These are phyloP conservation scores for Danio tinwini DNA, from an alignment of 2,797 vertebrate species.

Conservation along the genomic window DNA sequence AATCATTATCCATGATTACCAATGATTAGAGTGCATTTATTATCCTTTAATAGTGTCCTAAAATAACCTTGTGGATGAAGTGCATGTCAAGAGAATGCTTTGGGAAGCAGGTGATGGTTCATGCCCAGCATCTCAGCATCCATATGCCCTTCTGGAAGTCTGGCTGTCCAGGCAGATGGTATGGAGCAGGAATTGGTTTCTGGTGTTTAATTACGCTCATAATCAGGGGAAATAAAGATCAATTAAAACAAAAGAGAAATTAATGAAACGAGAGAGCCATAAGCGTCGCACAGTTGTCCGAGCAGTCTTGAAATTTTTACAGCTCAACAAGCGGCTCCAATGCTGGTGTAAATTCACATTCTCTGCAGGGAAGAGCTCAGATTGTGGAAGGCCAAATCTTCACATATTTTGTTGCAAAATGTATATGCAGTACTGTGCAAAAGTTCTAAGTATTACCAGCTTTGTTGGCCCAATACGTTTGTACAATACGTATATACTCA, in stretches of 20 bases:
- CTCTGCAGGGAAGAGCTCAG: conserved; percentile 1
- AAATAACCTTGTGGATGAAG: conserved; percentile 50
- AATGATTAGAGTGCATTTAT: neutral
- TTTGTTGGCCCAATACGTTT: no score
- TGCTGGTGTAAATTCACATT: conserved; percentile 46
- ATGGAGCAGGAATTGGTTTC: conserved; percentile 76
- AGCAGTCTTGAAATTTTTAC: conserved; percentile 63
- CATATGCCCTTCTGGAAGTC: conserved; percentile 59
- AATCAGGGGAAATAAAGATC: conserved; percentile 84
- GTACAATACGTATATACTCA: no score
- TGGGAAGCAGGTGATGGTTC: conserved; percentile 51
- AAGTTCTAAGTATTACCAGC: no score
- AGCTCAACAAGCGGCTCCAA: conserved; percentile 62
- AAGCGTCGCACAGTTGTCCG: conserved; percentile 75
- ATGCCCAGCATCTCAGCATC: conserved; percentile 72
- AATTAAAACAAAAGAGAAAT: conserved; percentile 81
- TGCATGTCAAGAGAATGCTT: conserved; percentile 34
- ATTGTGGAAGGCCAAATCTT: neutral
- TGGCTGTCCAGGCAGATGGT: conserved; percentile 77
- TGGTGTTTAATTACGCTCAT: conserved; percentile 83
- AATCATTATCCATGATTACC: no score
- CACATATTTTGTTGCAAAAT: neutral
- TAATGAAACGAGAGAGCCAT: conserved; percentile 77
- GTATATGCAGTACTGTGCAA: no score
- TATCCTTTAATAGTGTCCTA: neutral